A percentile compares a stretch with the other conserved stretches of the same genome.
These are phyloP conservation scores for Drosophila prolongata DNA, from an alignment of 2,888 invertebrate species.

Conservation along the genomic window DNA sequence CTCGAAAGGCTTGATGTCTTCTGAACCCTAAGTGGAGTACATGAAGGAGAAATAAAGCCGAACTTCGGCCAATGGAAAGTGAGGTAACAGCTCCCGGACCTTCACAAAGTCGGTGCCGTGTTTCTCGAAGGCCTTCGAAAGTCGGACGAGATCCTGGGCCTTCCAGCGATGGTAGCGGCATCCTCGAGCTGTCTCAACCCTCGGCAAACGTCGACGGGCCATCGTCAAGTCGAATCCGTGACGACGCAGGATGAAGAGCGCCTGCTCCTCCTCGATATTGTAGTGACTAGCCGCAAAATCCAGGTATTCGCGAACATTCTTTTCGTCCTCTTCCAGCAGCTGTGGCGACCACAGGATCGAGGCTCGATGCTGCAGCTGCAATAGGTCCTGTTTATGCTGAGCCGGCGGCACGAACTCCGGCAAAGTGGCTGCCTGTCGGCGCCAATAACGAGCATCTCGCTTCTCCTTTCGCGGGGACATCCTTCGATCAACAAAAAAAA, in stretches of 20 bases:
- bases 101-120: constrained; percentile 20
- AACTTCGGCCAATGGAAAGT: constrained; percentile 25
- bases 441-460: constrained; percentile 22
- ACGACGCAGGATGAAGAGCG: constrained; percentile 17
- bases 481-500: not conserved
- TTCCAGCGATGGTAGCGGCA: constrained; percentile 34
- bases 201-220: constrained; percentile 14
- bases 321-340: constrained; percentile 5
- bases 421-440: constrained; percentile 17
- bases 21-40: constrained; percentile 2
- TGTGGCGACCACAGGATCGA: constrained; percentile 34
- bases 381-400: not conserved
- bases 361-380: constrained; percentile 30
- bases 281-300: not conserved
- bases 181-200: constrained; percentile 8
- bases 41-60: constrained; percentile 23
- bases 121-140: constrained; percentile 15
- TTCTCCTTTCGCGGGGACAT: constrained; percentile 4
- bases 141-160: constrained; percentile 17
- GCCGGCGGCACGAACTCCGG: constrained; percentile 15
- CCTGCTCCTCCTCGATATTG: constrained; percentile 17
- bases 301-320: constrained; percentile 21
- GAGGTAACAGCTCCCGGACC: constrained; percentile 15
- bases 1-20: too few species aligned
- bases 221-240: constrained; percentile 22